Evolutionary conservation across 2,888 invertebrate genomes (phyloP).

Genomic region (Piscicola geometra): DNA sequence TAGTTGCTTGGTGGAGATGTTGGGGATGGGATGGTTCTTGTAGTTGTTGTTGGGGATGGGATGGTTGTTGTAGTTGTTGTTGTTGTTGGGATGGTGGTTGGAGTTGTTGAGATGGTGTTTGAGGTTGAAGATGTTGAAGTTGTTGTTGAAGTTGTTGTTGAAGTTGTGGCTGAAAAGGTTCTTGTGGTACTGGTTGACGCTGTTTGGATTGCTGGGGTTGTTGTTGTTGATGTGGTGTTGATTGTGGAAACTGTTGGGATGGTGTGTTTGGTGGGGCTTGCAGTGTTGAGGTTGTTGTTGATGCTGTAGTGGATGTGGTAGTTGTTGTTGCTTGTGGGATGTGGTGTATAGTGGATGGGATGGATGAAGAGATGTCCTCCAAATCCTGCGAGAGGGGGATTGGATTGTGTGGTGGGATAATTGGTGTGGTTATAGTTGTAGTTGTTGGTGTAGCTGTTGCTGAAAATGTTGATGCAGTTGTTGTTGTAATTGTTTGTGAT

Average conservation of each 20-base stretch:
- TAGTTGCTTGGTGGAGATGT: slow-evolving; percentile 31
- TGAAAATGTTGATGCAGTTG: not conserved
- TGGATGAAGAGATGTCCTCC: too few relatives aligned
- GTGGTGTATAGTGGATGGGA: not conserved
- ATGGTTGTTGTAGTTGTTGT: not conserved
- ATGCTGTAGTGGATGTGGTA: not conserved
- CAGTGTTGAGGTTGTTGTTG: slow-evolving; percentile 8
- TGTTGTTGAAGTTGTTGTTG: not conserved
- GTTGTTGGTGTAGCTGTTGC: not conserved
- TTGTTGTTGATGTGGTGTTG: slow-evolving; percentile 3
- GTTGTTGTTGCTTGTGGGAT: not conserved
- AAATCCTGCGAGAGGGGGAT: too few relatives aligned
- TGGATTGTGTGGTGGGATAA: not conserved
- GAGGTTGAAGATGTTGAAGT: not conserved
- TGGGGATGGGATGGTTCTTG: not conserved
- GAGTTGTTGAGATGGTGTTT: not conserved
- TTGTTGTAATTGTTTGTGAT: not conserved
- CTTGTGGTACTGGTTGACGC: not conserved
- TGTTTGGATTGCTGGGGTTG: not conserved
- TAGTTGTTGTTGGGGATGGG: not conserved
- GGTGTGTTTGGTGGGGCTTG: not conserved
- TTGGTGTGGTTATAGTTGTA: not conserved
- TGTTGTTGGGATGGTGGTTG: not conserved
- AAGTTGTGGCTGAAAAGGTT: not conserved
- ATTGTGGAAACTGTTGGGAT: not conserved